Evolutionary conservation across 2,797 vertebrate genomes (phyloP).

Genomic region (Eulemur mongoz): DNA sequence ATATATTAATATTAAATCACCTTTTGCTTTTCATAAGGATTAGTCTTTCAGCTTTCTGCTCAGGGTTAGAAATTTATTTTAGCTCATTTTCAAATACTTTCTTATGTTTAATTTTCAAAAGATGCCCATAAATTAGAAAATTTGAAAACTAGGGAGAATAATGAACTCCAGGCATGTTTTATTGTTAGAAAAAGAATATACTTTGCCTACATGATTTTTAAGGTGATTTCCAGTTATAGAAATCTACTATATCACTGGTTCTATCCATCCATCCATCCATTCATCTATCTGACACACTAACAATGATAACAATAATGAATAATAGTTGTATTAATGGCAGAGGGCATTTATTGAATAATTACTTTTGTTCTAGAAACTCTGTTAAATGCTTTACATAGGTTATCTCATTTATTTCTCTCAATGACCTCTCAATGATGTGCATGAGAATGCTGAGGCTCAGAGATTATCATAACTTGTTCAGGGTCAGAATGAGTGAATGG

Average conservation of each 20-base stretch:
- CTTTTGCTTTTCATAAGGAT: neutral
- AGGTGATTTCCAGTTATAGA: neutral
- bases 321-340: neutral
- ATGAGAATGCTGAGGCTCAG: neutral
- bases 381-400: neutral
- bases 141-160: neutral
- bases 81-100: neutral
- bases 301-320: neutral
- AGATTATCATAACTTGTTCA: neutral
- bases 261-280: neutral
- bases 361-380: neutral
- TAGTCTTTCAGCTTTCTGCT: neutral
- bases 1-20: neutral
- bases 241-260: neutral
- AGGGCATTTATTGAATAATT: neutral
- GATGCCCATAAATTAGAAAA: neutral
- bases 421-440: neutral
- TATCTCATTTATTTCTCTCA: neutral
- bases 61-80: neutral
- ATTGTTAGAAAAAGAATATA: neutral
- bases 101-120: slow-evolving; percentile 1
- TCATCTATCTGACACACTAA: neutral
- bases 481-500: neutral
- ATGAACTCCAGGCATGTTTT: neutral
- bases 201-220: neutral